Percentiles rank a stretch among this genome's conserved stretches.
Evolutionary conservation across 1,140 invertebrate species (phyloP).

Genomic region (Artemia franciscana): DNA sequence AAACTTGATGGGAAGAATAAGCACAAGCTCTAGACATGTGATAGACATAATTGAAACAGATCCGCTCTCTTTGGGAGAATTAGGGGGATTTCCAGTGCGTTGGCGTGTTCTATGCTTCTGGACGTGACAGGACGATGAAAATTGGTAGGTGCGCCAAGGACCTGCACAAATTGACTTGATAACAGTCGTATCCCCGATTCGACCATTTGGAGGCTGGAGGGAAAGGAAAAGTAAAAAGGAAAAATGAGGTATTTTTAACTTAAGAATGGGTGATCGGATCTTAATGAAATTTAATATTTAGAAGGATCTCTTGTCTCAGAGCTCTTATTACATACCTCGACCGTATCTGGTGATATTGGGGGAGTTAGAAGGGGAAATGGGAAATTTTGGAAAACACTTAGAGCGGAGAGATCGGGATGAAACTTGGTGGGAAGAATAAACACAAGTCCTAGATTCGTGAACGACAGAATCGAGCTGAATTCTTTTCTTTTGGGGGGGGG

Average conservation of each 20-base stretch:
- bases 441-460: no score
- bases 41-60: no score
- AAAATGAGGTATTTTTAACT: no score
- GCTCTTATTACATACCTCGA: not conserved
- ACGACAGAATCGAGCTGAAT: no score
- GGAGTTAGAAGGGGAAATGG: not conserved
- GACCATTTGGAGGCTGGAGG: no score
- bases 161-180: no score
- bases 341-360: not conserved
- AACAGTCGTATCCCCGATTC: no score
- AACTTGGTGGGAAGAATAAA: not conserved
- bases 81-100: not conserved
- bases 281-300: not conserved
- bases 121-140: not conserved
- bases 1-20: not conserved
- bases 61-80: no score
- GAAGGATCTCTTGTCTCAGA: not conserved
- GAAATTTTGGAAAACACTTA: not conserved
- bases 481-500: no score
- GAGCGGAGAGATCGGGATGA: not conserved
- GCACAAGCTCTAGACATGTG: no score
- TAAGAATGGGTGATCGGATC: no score
- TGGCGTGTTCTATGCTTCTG: not conserved
- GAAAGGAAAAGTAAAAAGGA: no score
- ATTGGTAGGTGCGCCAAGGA: not conserved